Evolutionary conservation across 2,888 invertebrate species (phyloP).

Genomic region (Resseliella maxima): DNA sequence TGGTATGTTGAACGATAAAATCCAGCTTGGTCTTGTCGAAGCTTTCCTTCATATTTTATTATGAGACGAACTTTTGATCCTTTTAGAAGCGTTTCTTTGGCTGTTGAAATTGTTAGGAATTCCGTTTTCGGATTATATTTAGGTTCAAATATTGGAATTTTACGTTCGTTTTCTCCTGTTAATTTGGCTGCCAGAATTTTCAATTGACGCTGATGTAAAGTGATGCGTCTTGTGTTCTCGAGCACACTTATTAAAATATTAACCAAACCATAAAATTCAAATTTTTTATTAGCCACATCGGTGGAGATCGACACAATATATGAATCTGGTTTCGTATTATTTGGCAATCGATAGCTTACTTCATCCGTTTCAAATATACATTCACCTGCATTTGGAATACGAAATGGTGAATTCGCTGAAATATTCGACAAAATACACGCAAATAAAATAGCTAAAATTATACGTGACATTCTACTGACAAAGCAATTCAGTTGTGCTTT

Average conservation of each 20-base stretch:
- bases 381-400: no score
- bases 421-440: no score
- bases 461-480: no score
- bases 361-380: no score
- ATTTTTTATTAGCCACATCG: conserved; percentile 65
- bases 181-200: not conserved
- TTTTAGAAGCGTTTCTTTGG: conserved; percentile 59
- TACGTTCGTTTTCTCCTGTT: not conserved
- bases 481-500: no score
- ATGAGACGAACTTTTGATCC: not conserved
- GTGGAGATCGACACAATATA: conserved; percentile 67
- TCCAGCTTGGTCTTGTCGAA: conserved; percentile 68
- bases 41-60: conserved; percentile 63
- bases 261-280: conserved; percentile 63
- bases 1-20: not conserved
- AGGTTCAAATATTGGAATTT: not conserved
- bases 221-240: not conserved
- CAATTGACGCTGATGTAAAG: not conserved
- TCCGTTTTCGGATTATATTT: not conserved
- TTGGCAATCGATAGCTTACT: conserved; percentile 69
- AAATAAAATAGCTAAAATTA: no score
- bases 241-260: not conserved
- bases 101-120: not conserved
- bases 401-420: no score
- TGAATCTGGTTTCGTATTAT: conserved; percentile 68